These are phyloP conservation scores for Pseudomugil tenellus DNA, from an alignment of 2,797 vertebrate species.

Conservation along the genomic window DNA sequence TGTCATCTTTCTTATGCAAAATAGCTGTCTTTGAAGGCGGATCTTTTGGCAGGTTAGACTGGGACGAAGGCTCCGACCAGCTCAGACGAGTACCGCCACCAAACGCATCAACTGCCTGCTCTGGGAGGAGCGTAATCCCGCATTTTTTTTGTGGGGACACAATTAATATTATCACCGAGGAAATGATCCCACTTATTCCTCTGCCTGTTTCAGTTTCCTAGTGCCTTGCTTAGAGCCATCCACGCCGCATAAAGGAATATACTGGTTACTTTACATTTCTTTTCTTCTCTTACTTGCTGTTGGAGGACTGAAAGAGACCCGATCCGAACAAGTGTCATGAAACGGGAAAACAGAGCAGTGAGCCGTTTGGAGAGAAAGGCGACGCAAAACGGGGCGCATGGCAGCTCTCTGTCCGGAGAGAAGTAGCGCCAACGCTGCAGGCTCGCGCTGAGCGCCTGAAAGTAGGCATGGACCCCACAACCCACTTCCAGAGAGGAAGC, in stretches of 20 bases:
- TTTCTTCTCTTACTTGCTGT: conserved; percentile 41
- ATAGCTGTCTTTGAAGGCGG: conserved; percentile 91
- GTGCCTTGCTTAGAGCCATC: conserved; percentile 21
- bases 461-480: conserved; percentile 68
- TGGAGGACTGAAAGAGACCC: conserved; percentile 20
- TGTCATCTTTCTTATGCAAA: conserved; percentile 98
- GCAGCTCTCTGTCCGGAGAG: background rate
- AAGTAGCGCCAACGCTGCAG: conserved; percentile 27
- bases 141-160: conserved; percentile 22
- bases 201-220: conserved; percentile 3
- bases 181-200: conserved; percentile 26
- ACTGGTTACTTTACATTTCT: conserved; percentile 6
- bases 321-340: conserved; percentile 48
- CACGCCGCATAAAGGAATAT: background rate
- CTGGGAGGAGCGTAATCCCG: conserved; percentile 40
- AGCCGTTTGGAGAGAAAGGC: conserved; percentile 27
- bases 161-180: conserved; percentile 2
- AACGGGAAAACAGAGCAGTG: conserved; percentile 22
- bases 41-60: conserved; percentile 86
- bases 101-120: conserved; percentile 47
- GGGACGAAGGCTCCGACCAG: conserved; percentile 77
- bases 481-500: conserved; percentile 33
- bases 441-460: conserved; percentile 28
- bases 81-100: conserved; percentile 74
- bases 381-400: conserved; percentile 9